A percentile compares a stretch with the other conserved stretches of the same genome.
Conservation (phyloP, 2,888 invertebrate species). For the Dicyrtomina minuta region DNA sequence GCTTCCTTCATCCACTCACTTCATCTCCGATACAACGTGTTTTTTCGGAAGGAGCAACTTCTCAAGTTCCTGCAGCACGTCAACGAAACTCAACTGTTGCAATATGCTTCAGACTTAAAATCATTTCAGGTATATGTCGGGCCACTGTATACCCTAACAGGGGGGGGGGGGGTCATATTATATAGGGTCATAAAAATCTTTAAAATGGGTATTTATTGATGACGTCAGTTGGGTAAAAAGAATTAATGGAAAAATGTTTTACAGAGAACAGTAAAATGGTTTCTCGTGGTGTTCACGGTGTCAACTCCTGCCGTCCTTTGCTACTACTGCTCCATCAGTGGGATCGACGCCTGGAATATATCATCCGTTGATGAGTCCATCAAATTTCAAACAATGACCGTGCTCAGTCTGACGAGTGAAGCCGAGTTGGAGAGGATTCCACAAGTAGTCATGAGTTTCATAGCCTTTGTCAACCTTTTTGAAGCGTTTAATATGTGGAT, state of each 20-base stretch:
- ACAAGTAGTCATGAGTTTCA: neutral
- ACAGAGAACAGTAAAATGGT: neutral
- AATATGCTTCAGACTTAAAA: neutral
- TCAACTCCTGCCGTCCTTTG: neutral
- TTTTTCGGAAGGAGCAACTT: neutral
- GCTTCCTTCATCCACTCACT: neutral
- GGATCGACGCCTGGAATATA: neutral
- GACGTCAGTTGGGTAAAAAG: neutral
- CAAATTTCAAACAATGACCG: neutral
- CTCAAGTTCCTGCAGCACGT: neutral
- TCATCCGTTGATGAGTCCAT: no score
- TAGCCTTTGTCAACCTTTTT: neutral
- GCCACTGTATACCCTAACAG: no score
- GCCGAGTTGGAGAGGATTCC: neutral
- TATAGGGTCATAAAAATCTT: neutral
- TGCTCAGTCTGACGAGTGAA: no score
- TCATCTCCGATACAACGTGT: neutral
- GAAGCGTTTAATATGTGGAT: constrained; percentile 5
- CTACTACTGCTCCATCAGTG: neutral
- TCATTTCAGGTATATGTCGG: no score
- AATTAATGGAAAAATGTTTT: no score
- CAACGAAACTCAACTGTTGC: neutral
- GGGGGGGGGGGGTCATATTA: neutral
- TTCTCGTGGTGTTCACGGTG: neutral
- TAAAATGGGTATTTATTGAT: neutral